Evolutionary conservation across 1,140 invertebrate species (phyloP).

Genomic region (Bombus impatiens): DNA sequence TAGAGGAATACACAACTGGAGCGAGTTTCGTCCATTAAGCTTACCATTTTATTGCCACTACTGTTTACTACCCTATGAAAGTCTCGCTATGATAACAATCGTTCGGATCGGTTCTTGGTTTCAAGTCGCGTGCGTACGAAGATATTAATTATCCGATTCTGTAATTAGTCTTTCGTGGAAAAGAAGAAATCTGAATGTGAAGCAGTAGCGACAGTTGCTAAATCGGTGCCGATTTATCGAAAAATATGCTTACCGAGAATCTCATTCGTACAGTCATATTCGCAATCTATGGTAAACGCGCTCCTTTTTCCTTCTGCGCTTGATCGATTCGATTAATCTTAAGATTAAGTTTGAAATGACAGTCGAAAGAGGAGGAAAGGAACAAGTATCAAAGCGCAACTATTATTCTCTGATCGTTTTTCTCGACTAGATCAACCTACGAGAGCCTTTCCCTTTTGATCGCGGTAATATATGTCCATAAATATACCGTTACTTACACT

Average conservation of each 20-base stretch:
- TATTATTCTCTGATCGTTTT: no score
- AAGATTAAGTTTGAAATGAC: background rate
- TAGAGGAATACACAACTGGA: background rate
- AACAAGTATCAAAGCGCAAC: background rate
- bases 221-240: background rate
- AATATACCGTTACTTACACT: background rate
- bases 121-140: background rate
- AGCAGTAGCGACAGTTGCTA: background rate
- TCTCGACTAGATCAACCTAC: no score
- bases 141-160: no score
- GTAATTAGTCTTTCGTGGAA: no score
- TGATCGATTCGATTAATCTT: background rate
- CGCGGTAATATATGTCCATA: no score
- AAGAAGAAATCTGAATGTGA: no score
- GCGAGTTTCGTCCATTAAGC: constrained; percentile 27
- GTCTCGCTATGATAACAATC: background rate
- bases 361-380: background rate
- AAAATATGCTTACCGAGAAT: background rate
- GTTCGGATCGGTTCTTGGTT: background rate
- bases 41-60: background rate
- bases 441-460: no score
- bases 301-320: fast-evolving
- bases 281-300: background rate
- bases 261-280: no score
- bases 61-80: background rate